Conservation (phyloP, 2,888 invertebrate genomes). For the Meiosimyza platycephala region DNA sequence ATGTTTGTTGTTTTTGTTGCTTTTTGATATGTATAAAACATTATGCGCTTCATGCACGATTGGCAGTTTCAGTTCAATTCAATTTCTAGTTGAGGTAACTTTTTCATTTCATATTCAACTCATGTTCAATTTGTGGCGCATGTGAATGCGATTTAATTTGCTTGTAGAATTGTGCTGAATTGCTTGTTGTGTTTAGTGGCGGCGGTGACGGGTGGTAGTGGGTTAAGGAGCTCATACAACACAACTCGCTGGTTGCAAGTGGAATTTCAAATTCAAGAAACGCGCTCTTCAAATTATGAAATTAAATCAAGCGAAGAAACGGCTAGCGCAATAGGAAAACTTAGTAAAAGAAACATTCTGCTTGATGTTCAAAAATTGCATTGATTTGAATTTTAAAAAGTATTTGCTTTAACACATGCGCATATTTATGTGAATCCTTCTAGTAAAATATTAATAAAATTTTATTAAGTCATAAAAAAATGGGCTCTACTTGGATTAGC, state of each 20-base stretch:
- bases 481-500: too few relatives aligned
- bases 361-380: too few relatives aligned
- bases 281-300: too few relatives aligned
- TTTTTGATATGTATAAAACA: constrained; percentile 8
- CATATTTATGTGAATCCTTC: too few relatives aligned
- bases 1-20: too few relatives aligned
- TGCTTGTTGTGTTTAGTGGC: background rate
- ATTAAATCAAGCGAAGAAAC: too few relatives aligned
- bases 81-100: too few relatives aligned
- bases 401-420: too few relatives aligned
- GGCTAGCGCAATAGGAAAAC: too few relatives aligned
- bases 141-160: constrained; percentile 12
- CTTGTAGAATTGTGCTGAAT: constrained; percentile 18
- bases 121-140: constrained; percentile 23
- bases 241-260: background rate
- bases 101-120: constrained; percentile 51
- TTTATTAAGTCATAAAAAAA: constrained; percentile 31
- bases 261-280: background rate
- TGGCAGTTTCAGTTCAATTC: constrained; percentile 62
- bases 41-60: constrained; percentile 58
- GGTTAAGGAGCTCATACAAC: background rate
- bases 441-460: constrained; percentile 28
- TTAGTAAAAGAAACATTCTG: too few relatives aligned
- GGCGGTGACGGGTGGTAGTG: background rate
- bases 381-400: too few relatives aligned